These are phyloP conservation scores for Parascotia fuliginaria DNA, from an alignment of 2,888 invertebrate genomes.

Conservation along the genomic window DNA sequence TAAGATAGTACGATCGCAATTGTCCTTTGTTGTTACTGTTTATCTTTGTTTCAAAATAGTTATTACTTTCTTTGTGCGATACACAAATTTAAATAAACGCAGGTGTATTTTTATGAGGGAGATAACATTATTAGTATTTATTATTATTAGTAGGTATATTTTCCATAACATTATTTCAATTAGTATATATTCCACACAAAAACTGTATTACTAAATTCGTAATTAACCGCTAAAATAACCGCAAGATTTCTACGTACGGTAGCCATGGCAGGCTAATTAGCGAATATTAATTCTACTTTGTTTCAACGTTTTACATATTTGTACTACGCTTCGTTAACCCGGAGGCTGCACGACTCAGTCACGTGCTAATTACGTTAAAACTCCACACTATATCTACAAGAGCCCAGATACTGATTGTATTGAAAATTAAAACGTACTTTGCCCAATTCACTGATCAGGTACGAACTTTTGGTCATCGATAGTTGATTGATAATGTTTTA, in stretches of 20 bases:
- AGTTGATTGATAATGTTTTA: not conserved
- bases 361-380: slow-evolving; percentile 31
- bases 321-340: slow-evolving; percentile 40
- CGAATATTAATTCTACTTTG: slow-evolving; percentile 39
- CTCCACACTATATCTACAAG: slow-evolving; percentile 20
- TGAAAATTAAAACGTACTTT: slow-evolving; percentile 31
- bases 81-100: too few species aligned
- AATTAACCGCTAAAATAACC: too few species aligned
- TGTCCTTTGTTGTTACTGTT: too few species aligned
- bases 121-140: too few species aligned
- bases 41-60: too few species aligned
- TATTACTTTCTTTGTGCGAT: too few species aligned
- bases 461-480: not conserved
- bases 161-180: too few species aligned
- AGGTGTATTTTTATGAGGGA: too few species aligned
- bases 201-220: too few species aligned
- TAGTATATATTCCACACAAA: too few species aligned
- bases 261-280: slow-evolving; percentile 33
- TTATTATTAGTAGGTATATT: too few species aligned
- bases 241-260: slow-evolving; percentile 24
- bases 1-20: too few species aligned
- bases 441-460: slow-evolving; percentile 14
- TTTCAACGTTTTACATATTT: slow-evolving; percentile 38
- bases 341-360: slow-evolving; percentile 16
- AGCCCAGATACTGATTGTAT: slow-evolving; percentile 28